Percentiles rank a stretch among this genome's conserved stretches.
Conservation (phyloP, 2,113 vertebrate genomes). For the Saccopteryx leptura region DNA sequence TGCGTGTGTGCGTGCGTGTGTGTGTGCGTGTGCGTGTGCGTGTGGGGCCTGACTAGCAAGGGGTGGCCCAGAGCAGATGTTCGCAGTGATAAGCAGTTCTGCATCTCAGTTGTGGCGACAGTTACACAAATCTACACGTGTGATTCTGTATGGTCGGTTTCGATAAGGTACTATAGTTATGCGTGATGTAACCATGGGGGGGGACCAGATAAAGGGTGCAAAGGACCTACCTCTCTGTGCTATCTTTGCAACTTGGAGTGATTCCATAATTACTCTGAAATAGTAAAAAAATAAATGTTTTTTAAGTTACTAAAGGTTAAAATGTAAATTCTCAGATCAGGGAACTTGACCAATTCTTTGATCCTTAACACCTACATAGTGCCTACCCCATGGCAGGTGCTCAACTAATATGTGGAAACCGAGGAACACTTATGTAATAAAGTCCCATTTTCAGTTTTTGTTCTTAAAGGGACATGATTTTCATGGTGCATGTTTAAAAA, state of each 20-base stretch:
- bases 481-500: not conserved
- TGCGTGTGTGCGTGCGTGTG: not conserved
- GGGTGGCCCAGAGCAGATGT: not conserved
- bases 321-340: not conserved
- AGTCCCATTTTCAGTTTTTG: not conserved
- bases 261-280: not conserved
- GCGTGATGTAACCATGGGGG: too few relatives aligned
- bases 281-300: not conserved
- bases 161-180: not conserved
- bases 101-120: not conserved
- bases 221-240: not conserved
- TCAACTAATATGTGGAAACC: not conserved
- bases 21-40: not conserved
- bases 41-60: not conserved
- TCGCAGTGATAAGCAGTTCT: not conserved
- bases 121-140: not conserved
- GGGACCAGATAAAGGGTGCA: not conserved
- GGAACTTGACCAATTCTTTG: not conserved
- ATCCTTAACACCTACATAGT: not conserved
- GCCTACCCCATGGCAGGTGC: not conserved
- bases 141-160: not conserved
- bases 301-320: not conserved
- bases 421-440: not conserved
- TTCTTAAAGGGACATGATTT: not conserved
- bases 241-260: not conserved